Evolutionary conservation across 2,888 invertebrate genomes (phyloP), one percentile per base, ranked within the genome.

Genomic region (Drosophila birchii): DNA sequence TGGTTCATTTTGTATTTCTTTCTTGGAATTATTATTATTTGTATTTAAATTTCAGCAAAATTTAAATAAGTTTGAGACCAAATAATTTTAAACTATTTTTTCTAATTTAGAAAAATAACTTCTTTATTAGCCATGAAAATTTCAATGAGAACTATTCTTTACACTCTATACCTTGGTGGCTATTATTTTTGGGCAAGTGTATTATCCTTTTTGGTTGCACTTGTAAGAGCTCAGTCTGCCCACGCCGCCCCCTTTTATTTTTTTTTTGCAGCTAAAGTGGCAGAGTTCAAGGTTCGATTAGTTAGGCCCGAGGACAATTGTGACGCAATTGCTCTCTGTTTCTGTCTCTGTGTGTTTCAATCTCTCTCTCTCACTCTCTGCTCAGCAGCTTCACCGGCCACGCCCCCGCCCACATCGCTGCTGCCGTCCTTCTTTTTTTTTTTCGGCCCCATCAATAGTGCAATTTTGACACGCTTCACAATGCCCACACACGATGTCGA

Each of bases 251-350:
- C 32, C 23, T 29, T 44, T 43, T 29, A 2, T 45, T 47, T 47
- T 47, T 3, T 45, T 56, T 29, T 51, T 12, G 38, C 34, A 39
- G 32, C n/a, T 59, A 55, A 70, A 53, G 61, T 45, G 73, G 14
- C 54, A 49, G 75, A 70, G 68, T 75, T 75, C 68, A 75, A 74
- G 68, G 68, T 74, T 62, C 56, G 44, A 67, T 72, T 59, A 53
- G 64, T 59, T 64, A 47, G 16, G 23, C 55, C 43, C 32, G 73
- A 73, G 73, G 73, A 72, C 73, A 59, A 72, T 73, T 59, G 66
- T 73, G 73, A 73, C 73, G 73, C 73, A 73, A 73, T 72, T 72
- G 56, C 36, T 69, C 49, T 39, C 54, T 32, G 36, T 36, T 38
- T 53, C 36, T 2, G n/a, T 38, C 54, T 54, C 54, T 54, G 23